Evolutionary conservation across 2,888 invertebrate genomes (phyloP).

Genomic region (Phortica okadai): DNA sequence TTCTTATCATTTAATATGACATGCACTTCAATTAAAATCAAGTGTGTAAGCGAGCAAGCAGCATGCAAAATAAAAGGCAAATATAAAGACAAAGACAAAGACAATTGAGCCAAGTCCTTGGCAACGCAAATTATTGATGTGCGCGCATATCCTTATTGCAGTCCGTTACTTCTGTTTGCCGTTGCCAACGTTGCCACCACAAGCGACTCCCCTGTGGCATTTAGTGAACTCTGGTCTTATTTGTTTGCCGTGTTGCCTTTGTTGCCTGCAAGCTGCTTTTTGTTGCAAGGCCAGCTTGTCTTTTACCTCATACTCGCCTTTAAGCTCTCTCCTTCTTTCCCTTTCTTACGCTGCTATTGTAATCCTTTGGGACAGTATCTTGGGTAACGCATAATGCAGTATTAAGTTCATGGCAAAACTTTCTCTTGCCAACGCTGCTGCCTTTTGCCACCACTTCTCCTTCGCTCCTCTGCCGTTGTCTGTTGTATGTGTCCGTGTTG

Average conservation of each 20-base stretch:
- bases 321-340: too few relatives aligned
- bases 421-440: constrained; percentile 10
- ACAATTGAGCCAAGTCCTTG: background rate
- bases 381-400: constrained; percentile 42
- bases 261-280: background rate
- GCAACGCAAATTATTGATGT: background rate
- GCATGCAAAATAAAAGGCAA: background rate
- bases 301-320: background rate
- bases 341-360: constrained; percentile 4
- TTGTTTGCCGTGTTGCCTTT: background rate
- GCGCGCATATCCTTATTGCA: background rate
- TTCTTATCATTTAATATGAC: background rate
- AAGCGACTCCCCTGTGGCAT: background rate
- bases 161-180: background rate
- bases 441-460: background rate
- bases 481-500: background rate
- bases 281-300: background rate
- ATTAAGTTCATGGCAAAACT: constrained; percentile 67
- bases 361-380: constrained; percentile 19
- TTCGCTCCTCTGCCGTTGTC: background rate
- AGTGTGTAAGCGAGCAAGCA: too few relatives aligned
- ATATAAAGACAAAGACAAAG: background rate
- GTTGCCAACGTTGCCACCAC: background rate
- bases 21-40: constrained; percentile 5
- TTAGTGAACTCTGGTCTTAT: constrained; percentile 28